A percentile compares a stretch with the other conserved stretches of the same genome.
Evolutionary conservation across 2,797 vertebrate species (phyloP).

Genomic region (Choloepus didactylus): DNA sequence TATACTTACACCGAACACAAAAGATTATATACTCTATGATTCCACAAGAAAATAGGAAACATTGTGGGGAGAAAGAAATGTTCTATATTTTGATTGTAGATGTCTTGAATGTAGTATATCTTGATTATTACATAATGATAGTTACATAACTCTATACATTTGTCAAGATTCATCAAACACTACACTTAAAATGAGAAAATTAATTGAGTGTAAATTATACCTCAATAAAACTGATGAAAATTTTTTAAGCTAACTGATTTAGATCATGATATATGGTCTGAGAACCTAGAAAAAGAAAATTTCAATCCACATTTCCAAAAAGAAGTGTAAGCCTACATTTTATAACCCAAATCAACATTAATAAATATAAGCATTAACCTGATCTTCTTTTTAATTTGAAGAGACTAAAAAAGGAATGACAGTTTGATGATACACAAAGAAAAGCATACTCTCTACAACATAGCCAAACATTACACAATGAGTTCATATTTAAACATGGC

Average conservation of each 20-base stretch:
- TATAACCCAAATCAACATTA: not conserved
- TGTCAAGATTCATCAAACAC: not conserved
- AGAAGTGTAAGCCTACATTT: slow-evolving; percentile 13
- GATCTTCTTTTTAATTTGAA: slow-evolving; percentile 41
- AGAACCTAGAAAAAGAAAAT: slow-evolving; percentile 13
- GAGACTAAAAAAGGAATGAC: not conserved
- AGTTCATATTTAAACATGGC: not conserved
- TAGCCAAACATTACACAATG: not conserved
- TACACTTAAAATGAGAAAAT: not conserved
- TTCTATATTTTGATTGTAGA: not conserved
- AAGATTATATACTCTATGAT: not conserved
- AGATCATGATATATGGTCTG: not conserved
- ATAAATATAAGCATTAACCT: not conserved
- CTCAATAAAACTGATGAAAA: not conserved
- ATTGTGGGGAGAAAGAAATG: not conserved
- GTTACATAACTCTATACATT: not conserved
- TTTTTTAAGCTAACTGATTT: slow-evolving; percentile 21
- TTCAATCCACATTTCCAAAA: not conserved
- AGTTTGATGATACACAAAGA: not conserved
- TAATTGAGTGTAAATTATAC: not conserved
- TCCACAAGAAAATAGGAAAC: not conserved
- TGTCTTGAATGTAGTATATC: too few relatives aligned
- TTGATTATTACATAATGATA: not conserved
- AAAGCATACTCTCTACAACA: not conserved
- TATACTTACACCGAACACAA: not conserved